phyloP scores from a whole-genome alignment of 2,797 vertebrate species.

The Spheniscus humboldti region DNA sequence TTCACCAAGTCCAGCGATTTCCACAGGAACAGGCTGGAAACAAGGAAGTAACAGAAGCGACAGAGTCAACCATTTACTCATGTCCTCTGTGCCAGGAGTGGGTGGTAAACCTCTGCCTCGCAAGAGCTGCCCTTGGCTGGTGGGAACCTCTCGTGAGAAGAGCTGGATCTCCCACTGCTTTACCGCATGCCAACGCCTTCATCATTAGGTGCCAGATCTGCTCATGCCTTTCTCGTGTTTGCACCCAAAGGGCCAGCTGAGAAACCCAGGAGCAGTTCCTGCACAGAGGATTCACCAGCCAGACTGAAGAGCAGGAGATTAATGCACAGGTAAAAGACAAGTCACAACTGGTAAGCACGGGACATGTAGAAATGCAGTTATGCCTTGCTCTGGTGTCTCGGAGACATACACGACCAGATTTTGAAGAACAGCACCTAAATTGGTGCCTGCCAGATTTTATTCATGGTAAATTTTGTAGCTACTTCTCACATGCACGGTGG shows the following conservation, averaged over 20 bases:
- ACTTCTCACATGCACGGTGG: accelerated
- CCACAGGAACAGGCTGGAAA: conserved; percentile 71
- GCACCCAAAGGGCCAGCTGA: neutral
- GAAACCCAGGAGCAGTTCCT: conserved; percentile 9
- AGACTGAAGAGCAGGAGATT: neutral
- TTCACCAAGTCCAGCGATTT: conserved; percentile 81
- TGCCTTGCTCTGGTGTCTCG: neutral
- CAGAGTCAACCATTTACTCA: conserved; percentile 29
- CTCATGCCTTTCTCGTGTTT: neutral
- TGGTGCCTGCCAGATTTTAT: neutral
- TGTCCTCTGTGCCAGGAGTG: conserved; percentile 14
- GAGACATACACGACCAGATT: neutral
- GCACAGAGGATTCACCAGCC: neutral
- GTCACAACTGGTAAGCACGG: neutral
- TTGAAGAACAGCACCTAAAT: neutral
- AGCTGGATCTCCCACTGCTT: neutral
- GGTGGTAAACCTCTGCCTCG: neutral
- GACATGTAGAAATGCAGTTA: neutral
- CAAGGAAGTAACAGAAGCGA: conserved; percentile 52
- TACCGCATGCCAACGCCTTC: neutral
- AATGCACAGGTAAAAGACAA: conserved; percentile 19
- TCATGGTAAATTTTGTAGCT: neutral
- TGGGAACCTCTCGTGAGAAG: neutral
- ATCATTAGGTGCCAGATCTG: neutral
- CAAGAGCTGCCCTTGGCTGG: neutral